These are phyloP conservation scores for Ptilonorhynchus violaceus DNA, from an alignment of 2,113 vertebrate species.

Conservation along the genomic window DNA sequence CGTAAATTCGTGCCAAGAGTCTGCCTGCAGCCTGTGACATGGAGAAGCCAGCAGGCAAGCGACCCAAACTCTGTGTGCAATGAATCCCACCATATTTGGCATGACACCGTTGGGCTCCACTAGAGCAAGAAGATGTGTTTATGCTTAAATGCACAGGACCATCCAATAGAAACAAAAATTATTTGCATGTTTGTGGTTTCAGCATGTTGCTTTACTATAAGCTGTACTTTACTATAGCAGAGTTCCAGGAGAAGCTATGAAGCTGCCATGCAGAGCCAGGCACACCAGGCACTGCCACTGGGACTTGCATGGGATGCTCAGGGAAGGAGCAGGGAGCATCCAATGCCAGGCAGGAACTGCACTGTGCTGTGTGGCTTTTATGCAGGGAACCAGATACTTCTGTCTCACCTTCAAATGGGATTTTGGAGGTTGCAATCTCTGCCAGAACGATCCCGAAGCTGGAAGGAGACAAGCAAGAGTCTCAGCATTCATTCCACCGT, in stretches of 20 bases:
- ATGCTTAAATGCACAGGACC: neutral
- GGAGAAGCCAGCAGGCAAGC: neutral
- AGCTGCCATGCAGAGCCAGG: neutral
- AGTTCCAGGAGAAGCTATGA: neutral
- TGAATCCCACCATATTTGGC: accelerated
- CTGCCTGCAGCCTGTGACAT: neutral
- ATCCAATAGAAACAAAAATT: neutral
- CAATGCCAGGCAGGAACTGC: accelerated
- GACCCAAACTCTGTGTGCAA: neutral
- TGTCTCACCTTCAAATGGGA: slow-evolving; percentile 81
- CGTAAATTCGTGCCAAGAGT: neutral
- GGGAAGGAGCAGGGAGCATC: neutral
- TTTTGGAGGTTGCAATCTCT: slow-evolving; percentile 80
- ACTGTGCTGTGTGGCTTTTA: accelerated
- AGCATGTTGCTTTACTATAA: neutral
- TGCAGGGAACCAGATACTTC: accelerated
- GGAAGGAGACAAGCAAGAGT: slow-evolving; percentile 48
- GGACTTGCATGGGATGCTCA: neutral
- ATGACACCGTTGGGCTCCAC: neutral
- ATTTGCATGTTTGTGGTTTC: neutral
- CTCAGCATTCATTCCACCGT: neutral
- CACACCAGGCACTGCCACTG: neutral
- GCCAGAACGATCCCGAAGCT: slow-evolving; percentile 90
- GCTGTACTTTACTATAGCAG: neutral
- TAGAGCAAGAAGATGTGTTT: neutral